These are phyloP conservation scores for Natrix natrix DNA, from an alignment of 2,797 vertebrate genomes.

Conservation along the genomic window DNA sequence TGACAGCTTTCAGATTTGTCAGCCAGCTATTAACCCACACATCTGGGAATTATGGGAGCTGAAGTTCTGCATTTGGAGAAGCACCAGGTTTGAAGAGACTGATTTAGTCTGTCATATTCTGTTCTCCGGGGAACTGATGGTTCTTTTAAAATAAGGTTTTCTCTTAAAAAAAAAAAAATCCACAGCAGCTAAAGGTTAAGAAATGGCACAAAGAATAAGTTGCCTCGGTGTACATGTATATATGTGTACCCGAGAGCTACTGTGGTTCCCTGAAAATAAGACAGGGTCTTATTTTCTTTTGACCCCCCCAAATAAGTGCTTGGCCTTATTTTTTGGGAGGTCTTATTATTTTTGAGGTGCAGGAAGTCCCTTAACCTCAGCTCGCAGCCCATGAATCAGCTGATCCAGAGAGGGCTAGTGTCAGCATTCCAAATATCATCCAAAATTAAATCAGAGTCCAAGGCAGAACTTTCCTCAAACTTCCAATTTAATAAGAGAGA, in stretches of 20 bases:
- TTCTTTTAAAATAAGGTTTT: background rate
- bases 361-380: too few relatives aligned
- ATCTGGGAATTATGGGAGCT: background rate
- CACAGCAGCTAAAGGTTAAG: background rate
- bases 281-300: too few relatives aligned
- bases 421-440: too few relatives aligned
- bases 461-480: too few relatives aligned
- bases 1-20: background rate
- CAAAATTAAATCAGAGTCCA: too few relatives aligned
- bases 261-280: too few relatives aligned
- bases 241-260: background rate
- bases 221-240: background rate
- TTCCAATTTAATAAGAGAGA: too few relatives aligned
- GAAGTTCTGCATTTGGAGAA: background rate
- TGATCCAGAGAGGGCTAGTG: too few relatives aligned
- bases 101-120: background rate
- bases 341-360: too few relatives aligned
- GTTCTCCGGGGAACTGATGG: background rate
- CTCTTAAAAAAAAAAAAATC: background rate
- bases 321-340: too few relatives aligned
- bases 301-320: too few relatives aligned
- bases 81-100: background rate
- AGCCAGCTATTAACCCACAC: background rate
- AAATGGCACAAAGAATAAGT: background rate
- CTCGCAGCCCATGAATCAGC: too few relatives aligned